Evolutionary conservation across 1,140 invertebrate species (phyloP), one percentile per base, ranked within the genome.

Genomic region (Drosophila lacertosa): DNA sequence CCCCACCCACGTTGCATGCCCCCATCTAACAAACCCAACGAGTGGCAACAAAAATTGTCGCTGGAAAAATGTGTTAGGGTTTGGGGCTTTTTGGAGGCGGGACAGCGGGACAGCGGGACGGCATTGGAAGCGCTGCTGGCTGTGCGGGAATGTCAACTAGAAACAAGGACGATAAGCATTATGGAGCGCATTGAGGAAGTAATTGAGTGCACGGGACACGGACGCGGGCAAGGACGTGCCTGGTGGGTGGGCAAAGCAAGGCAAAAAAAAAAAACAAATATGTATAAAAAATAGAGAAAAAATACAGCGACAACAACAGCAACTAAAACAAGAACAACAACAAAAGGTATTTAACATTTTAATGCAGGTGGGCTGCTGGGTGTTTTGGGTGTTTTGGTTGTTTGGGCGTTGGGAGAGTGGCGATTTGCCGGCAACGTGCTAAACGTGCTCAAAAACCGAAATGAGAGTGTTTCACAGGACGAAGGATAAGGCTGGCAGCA

Each of bases 361-460:
- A 75, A 75, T 77, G 82, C 77, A 77, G 71, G 74, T 77, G 76
- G 76, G 35, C 63, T 37, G 59, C 22, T 33, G 26, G 11, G 24
- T 4, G 20, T 44, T 20, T 20, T 29, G 18, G 13, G n/a, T n/a
- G n/a, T n/a, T n/a, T n/a, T n/a, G n/a, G n/a, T n/a, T 3, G 3
- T 4, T 6, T 16, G 6, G 15, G 3, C 2, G 55, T 53, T 13
- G 16, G 35, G 35, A 40, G 29, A 40, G 29, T 64, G 33, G 32
- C 33, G 60, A 53, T 45, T 59, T 18, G 53, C 48, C 63, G 77
- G 70, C 79, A 82, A 78, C 75, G 80, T 88, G 82, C 82, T 88
- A 88, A 88, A 88, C 82, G 82, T 88, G 82, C 82, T 88, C 82
- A 88, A 88, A 88, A 88, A 82, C 83, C 82, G 83, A 88, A 88